Evolutionary conservation across 2,797 vertebrate genomes (phyloP).

Genomic region (Lophotriccus pileatus): DNA sequence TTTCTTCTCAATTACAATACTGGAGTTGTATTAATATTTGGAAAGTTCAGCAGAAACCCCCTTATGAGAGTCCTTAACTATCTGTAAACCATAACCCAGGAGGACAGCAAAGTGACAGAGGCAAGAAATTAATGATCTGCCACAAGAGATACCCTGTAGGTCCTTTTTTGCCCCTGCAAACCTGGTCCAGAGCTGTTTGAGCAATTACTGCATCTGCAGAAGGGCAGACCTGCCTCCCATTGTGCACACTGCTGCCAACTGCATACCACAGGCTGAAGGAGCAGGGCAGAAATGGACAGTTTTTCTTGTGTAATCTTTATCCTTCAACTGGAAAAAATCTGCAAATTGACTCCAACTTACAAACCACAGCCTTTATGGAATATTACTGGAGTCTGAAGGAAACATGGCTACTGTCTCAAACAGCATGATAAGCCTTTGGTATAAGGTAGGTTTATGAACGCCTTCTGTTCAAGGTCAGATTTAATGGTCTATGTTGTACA

Average conservation of each 20-base stretch:
- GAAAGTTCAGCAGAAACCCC: background rate
- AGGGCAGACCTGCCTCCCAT: background rate
- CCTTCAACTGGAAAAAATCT: background rate
- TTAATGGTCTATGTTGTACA: background rate
- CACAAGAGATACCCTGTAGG: background rate
- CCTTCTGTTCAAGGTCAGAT: background rate
- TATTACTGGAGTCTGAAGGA: background rate
- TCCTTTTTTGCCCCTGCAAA: background rate
- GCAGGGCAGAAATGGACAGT: fast-evolving
- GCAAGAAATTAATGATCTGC: background rate
- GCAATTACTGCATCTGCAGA: background rate
- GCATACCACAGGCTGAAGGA: background rate
- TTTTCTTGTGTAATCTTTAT: background rate
- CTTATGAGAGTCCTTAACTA: background rate
- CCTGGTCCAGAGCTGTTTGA: background rate
- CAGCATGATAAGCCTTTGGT: background rate
- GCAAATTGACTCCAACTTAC: background rate
- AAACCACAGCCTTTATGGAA: background rate
- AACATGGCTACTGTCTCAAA: background rate
- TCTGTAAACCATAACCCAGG: background rate
- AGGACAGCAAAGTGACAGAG: background rate
- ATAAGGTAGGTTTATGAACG: background rate
- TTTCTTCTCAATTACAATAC: background rate
- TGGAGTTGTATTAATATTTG: background rate
- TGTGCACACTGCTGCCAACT: fast-evolving